Base-by-base conservation (phyloP, 2,797 vertebrate genomes). In the Galaxias olidus region DNA sequence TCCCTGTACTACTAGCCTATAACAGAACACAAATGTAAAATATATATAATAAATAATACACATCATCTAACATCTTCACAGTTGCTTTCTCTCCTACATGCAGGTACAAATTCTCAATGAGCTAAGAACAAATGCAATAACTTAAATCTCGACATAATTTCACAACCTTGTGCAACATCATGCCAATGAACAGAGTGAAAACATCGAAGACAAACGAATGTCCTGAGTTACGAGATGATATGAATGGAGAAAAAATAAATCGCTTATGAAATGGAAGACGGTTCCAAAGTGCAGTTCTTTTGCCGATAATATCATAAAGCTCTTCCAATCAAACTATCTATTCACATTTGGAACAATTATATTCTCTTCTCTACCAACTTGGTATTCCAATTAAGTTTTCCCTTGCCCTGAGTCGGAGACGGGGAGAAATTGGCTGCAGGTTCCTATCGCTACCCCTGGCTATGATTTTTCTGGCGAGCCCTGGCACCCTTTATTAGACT, bases 401-500 rank as follows among this genome's bases (percentile, higher is more conserved):
- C 79, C 71, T 59, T 70, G 43, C 59, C 62, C 57, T 51, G 53
- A 46, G 30, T 30, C 30, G 30, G 2, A 30, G 30, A 30, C 30
- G 58, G 66, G 64, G 73, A 59, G 73, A 75, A 61, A 10, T 17
- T 41, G 17, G 69, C 72, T 75, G 77, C 61, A 73, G 65, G 73
- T 75, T 82, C 78, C 75, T 48, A 71, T 48, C 75, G 68, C 62
- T 68, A 82, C 77, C 85, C 59, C 40, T 73, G 81, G 82, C 84
- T 84, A 83, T 77, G 69, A 80, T 85, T 88, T 90, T 86, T 84
- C 78, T 69, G 75, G 73, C 81, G 73, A 79, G 86, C 85, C 87
- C 71, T 43, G 76, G 81, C 83, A 89, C 89, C 20, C 84, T 93
- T 92, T 79, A 87, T 90, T 86, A 90, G 76, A 84, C 88, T 86